phyloP scores from a whole-genome alignment of 2,888 invertebrate species.

The Stratiomys singularior region DNA sequence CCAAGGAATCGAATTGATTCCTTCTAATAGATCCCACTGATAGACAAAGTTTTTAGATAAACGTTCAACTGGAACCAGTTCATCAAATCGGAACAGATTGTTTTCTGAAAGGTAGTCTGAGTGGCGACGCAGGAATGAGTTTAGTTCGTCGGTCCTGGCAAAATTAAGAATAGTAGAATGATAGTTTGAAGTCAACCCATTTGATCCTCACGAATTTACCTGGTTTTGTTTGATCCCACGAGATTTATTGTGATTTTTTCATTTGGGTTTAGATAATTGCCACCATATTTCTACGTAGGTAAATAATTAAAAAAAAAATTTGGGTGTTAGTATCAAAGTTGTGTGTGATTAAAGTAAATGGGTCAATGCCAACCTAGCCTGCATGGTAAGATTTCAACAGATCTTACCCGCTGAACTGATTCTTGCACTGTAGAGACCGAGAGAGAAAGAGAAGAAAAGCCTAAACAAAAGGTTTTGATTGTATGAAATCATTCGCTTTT shows the following conservation, averaged over 20 bases:
- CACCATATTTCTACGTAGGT: not conserved
- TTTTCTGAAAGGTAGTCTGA: not conserved
- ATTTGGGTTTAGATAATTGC: not conserved
- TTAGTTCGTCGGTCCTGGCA: constrained; percentile 12
- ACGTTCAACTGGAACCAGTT: constrained; percentile 9
- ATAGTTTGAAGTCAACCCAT: no score
- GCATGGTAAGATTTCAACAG: no score
- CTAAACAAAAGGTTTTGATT: no score
- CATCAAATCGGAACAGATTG: constrained; percentile 2
- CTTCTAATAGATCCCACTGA: not conserved
- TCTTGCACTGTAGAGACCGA: no score
- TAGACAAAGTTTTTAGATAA: not conserved
- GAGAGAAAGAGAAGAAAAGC: no score
- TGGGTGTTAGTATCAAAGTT: no score
- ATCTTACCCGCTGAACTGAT: no score
- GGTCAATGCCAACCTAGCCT: no score
- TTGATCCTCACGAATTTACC: no score
- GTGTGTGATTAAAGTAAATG: no score
- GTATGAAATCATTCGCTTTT: no score
- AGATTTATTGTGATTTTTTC: constrained; percentile 6
- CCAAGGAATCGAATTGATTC: constrained; percentile 27
- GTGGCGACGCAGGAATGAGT: not conserved
- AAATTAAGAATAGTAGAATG: not conserved
- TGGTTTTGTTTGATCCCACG: constrained; percentile 6
- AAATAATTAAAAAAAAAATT: not conserved